Conservation (phyloP, 1,140 invertebrate species). For the Bombus breviceps region DNA sequence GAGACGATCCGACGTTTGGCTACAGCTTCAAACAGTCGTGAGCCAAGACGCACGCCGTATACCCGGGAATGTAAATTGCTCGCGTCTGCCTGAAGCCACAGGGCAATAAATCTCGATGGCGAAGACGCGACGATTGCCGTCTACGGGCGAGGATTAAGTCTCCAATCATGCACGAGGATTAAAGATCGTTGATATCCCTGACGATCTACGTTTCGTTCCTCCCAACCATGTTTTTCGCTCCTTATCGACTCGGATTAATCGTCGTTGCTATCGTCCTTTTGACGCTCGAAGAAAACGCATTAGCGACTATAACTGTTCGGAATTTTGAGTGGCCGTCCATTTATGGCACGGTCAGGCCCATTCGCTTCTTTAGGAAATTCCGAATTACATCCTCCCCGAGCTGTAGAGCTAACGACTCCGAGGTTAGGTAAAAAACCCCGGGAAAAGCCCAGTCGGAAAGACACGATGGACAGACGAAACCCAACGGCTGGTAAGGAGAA, state of each 20-base stretch:
- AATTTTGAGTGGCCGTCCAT: too few relatives aligned
- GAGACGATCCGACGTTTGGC: constrained; percentile 62
- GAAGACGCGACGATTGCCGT: constrained; percentile 77
- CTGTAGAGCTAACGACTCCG: too few relatives aligned
- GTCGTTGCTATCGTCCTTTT: neutral
- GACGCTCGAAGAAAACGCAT: neutral
- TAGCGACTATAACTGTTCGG: neutral
- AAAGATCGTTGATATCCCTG: constrained; percentile 47
- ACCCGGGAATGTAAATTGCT: constrained; percentile 77
- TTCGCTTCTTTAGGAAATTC: too few relatives aligned
- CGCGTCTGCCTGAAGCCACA: constrained; percentile 71
- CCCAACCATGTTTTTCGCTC: too few relatives aligned
- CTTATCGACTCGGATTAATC: constrained; percentile 12
- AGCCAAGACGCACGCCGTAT: constrained; percentile 47
- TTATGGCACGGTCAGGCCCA: too few relatives aligned
- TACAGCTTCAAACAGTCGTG: constrained; percentile 53
- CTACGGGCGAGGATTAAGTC: constrained; percentile 69
- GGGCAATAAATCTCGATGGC: constrained; percentile 74
- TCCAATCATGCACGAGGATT: constrained; percentile 68
- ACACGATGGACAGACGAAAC: too few relatives aligned
- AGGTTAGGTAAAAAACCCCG: too few relatives aligned
- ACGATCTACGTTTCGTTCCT: neutral
- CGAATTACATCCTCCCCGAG: too few relatives aligned
- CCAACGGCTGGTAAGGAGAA: too few relatives aligned
- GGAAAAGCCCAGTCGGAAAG: too few relatives aligned